These are phyloP conservation scores for Epirrhoe tristata DNA, from an alignment of 2,888 invertebrate genomes.

Conservation along the genomic window DNA sequence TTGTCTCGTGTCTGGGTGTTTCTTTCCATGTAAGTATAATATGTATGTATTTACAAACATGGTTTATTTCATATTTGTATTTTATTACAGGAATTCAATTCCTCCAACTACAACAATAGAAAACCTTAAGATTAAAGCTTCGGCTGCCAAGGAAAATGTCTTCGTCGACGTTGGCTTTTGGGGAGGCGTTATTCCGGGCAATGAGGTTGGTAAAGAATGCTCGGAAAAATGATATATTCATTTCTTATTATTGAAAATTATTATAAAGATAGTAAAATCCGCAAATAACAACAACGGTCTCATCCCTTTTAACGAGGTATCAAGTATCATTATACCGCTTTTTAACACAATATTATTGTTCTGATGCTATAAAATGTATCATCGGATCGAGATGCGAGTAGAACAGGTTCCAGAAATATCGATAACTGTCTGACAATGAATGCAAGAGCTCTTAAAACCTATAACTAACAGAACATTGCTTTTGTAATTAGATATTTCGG, in stretches of 20 bases:
- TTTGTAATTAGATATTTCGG: conserved; percentile 31
- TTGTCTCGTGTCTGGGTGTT: too few relatives aligned
- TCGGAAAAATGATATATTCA: not conserved
- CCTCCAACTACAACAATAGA: conserved; percentile 89
- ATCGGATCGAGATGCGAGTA: conserved; percentile 19
- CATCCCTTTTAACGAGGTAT: not conserved
- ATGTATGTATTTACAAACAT: too few relatives aligned
- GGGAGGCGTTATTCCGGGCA: conserved; percentile 91
- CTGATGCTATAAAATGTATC: conserved; percentile 26
- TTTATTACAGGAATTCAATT: conserved; percentile 87
- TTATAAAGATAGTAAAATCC: not conserved
- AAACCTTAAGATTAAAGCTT: conserved; percentile 86
- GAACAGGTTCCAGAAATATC: conserved; percentile 34
- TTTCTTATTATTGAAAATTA: not conserved
- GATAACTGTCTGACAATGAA: conserved; percentile 32
- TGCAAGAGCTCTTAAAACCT: conserved; percentile 15
- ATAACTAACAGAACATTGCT: conserved; percentile 14
- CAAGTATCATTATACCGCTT: conserved; percentile 9
- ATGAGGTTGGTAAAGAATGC: conserved; percentile 72
- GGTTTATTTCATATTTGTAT: not conserved
- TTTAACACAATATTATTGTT: conserved; percentile 8
- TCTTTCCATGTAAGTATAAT: too few relatives aligned
- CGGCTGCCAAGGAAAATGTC: conserved; percentile 84
- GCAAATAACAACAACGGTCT: not conserved
- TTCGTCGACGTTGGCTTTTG: conserved; percentile 91